These are phyloP conservation scores for Leucania comma DNA, from an alignment of 2,888 invertebrate genomes.

Conservation along the genomic window DNA sequence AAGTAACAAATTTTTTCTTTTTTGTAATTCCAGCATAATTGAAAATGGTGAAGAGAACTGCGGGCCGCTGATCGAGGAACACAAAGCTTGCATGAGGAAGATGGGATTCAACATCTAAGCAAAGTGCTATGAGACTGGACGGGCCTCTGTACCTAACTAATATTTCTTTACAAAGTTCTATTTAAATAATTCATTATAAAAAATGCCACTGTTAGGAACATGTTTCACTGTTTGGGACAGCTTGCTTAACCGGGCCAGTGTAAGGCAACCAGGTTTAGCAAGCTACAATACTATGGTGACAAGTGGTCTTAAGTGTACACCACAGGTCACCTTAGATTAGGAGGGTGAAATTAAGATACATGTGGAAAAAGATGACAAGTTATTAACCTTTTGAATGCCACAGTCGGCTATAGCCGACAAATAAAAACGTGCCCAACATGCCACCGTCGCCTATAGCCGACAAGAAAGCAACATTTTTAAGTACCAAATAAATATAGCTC, in stretches of 20 bases:
- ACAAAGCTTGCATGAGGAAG: slow-evolving; percentile 98
- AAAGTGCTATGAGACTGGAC: slow-evolving; percentile 10
- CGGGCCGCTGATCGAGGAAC: slow-evolving; percentile 97
- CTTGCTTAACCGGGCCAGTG: not conserved
- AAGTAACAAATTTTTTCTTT: not conserved
- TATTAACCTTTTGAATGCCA: too few species aligned
- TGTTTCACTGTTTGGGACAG: not conserved
- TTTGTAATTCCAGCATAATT: slow-evolving; percentile 93
- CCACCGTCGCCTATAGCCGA: too few species aligned
- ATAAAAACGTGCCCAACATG: too few species aligned
- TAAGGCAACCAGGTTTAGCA: not conserved
- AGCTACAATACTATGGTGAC: not conserved
- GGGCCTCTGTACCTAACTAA: slow-evolving; percentile 10
- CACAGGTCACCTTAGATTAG: not conserved
- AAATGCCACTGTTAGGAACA: not conserved
- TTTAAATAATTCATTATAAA: slow-evolving; percentile 21
- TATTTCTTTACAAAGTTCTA: slow-evolving; percentile 31
- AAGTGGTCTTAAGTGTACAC: not conserved
- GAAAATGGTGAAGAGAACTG: slow-evolving; percentile 98
- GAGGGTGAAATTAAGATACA: not conserved
- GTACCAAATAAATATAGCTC: too few species aligned
- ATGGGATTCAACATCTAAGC: slow-evolving; percentile 98
- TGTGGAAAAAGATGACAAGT: not conserved
- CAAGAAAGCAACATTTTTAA: too few species aligned
- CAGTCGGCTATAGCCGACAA: too few species aligned